Percentiles rank a stretch among this genome's conserved stretches.
Evolutionary conservation across 2,888 invertebrate genomes (phyloP).

Genomic region (Machimus rusticus): DNA sequence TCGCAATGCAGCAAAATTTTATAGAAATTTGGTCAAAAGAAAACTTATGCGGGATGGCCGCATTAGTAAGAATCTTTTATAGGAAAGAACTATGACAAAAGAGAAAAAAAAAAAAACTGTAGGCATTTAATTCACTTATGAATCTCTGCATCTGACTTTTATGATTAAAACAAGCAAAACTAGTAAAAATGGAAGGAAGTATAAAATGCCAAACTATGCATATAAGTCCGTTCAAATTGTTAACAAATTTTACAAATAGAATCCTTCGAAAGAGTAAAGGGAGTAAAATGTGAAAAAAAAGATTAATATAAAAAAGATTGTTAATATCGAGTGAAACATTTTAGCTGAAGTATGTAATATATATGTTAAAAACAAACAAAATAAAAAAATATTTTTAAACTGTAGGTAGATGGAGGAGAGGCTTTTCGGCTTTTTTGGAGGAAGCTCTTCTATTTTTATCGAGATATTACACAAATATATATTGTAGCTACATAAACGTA

Average conservation of each 20-base stretch:
- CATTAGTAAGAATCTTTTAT: not conserved
- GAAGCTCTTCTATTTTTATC: conserved; percentile 11
- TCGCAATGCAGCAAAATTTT: not conserved
- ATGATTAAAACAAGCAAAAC: not conserved
- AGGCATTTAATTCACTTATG: not conserved
- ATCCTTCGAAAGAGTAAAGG: not conserved
- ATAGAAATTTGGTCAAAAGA: not conserved
- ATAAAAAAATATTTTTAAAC: not conserved
- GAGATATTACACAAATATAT: conserved; percentile 1
- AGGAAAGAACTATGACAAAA: not conserved
- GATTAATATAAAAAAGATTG: not conserved
- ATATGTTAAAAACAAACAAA: not conserved
- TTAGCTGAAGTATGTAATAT: not conserved
- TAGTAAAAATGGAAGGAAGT: not conserved
- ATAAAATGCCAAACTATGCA: not conserved
- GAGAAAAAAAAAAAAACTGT: not conserved
- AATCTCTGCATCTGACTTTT: not conserved
- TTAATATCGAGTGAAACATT: not conserved
- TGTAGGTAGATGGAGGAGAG: not conserved
- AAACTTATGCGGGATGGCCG: not conserved
- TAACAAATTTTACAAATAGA: not conserved
- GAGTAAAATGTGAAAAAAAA: not conserved
- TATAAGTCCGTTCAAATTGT: conserved; percentile 12
- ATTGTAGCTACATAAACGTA: not conserved
- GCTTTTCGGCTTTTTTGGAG: not conserved